Evolutionary conservation across 2,888 invertebrate species (phyloP).

Genomic region (Rhagonycha lutea): DNA sequence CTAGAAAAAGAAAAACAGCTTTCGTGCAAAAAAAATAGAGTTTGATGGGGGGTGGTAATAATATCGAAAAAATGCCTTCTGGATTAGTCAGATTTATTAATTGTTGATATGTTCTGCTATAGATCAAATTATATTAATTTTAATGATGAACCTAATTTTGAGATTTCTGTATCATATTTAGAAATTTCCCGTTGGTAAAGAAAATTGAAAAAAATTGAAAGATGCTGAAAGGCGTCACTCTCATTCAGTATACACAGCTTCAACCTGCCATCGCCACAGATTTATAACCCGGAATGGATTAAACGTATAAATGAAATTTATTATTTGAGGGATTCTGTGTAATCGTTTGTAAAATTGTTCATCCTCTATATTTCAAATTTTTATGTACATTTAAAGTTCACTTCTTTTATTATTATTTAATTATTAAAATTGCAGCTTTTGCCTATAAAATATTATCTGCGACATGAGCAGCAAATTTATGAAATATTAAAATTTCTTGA

Average conservation of each 20-base stretch:
- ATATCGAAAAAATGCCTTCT: no score
- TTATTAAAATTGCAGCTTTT: not conserved
- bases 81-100: no score
- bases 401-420: not conserved
- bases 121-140: not conserved
- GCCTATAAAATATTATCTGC: not conserved
- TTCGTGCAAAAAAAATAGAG: no score
- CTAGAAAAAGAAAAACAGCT: no score
- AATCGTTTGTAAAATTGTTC: constrained; percentile 18
- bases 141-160: not conserved
- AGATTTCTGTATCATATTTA: not conserved
- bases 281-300: constrained; percentile 33
- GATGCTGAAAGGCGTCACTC: constrained; percentile 5
- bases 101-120: no score
- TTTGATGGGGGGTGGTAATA: no score
- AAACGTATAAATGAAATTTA: constrained; percentile 20
- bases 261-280: constrained; percentile 30
- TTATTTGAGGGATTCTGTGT: constrained; percentile 14
- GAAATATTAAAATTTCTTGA: not conserved
- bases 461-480: not conserved
- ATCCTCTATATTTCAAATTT: constrained; percentile 17
- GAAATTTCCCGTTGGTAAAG: not conserved
- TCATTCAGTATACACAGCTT: constrained; percentile 7
- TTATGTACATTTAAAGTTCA: constrained; percentile 16
- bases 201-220: not conserved